A percentile compares a stretch with the other conserved stretches of the same genome.
phyloP scores from a whole-genome alignment of 2,888 invertebrate species.

The Ptychoptera contaminata region DNA sequence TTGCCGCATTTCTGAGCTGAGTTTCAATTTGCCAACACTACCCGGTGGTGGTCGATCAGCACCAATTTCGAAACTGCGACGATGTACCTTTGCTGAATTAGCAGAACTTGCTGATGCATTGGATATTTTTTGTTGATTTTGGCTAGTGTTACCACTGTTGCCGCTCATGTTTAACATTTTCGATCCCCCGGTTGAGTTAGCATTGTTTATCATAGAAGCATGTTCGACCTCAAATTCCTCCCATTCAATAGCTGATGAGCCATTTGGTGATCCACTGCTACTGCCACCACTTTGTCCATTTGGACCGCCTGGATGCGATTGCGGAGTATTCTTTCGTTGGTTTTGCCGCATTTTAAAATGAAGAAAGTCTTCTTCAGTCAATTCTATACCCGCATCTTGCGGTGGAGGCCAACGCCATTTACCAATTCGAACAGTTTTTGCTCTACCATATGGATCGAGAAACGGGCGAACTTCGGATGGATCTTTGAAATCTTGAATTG shows the following conservation, averaged over 20 bases:
- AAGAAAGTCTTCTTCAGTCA: constrained; percentile 63
- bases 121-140: constrained; percentile 7
- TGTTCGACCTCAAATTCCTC: constrained; percentile 67
- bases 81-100: constrained; percentile 17
- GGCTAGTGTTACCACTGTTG: constrained; percentile 2
- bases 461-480: constrained; percentile 70
- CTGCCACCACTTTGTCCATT: constrained; percentile 15
- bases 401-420: constrained; percentile 95
- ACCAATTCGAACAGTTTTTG: constrained; percentile 87
- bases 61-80: constrained; percentile 61
- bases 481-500: constrained; percentile 63
- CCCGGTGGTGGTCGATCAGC: constrained; percentile 70
- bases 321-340: constrained; percentile 64
- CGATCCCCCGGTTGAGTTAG: constrained; percentile 2
- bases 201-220: no score
- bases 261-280: constrained; percentile 23
- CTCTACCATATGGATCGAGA: constrained; percentile 79
- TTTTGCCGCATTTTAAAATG: constrained; percentile 79
- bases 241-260: constrained; percentile 55
- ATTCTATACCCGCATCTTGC: constrained; percentile 52
- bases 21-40: constrained; percentile 76
- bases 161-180: constrained; percentile 7
- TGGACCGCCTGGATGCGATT: constrained; percentile 25
- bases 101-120: constrained; percentile 10
- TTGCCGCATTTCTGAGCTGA: constrained; percentile 84